phyloP scores from a whole-genome alignment of 2,113 vertebrate genomes.

The Caracal caracal region DNA sequence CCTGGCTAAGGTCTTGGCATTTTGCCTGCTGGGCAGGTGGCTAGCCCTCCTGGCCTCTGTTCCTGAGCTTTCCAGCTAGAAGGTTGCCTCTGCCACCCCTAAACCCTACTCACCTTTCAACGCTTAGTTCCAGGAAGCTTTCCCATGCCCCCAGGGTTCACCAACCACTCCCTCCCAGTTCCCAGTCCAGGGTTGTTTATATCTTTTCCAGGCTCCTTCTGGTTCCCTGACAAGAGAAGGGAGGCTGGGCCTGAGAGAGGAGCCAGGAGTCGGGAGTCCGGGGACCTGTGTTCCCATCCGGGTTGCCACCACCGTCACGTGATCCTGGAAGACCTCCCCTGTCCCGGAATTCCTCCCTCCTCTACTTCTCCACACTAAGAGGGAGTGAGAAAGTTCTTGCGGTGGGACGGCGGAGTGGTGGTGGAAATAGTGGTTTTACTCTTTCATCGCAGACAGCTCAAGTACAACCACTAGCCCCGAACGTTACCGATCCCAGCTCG shows the following conservation, averaged over 20 bases:
- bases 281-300: background rate
- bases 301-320: background rate
- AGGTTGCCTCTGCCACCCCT: background rate
- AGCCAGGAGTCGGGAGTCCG: background rate
- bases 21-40: background rate
- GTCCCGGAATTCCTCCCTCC: background rate
- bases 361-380: background rate
- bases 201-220: background rate
- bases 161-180: background rate
- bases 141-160: background rate
- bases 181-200: background rate
- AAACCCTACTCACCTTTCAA: background rate
- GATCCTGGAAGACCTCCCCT: background rate
- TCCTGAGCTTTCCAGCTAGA: background rate
- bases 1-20: background rate
- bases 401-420: background rate
- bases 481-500: background rate
- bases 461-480: background rate
- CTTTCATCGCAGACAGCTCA: background rate
- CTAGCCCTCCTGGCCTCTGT: too few relatives aligned
- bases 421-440: background rate
- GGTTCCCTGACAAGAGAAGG: background rate
- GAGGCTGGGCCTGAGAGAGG: too few relatives aligned
- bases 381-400: background rate
- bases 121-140: background rate